These are phyloP conservation scores for Idaea biselata DNA, from an alignment of 2,888 invertebrate species.

Conservation along the genomic window DNA sequence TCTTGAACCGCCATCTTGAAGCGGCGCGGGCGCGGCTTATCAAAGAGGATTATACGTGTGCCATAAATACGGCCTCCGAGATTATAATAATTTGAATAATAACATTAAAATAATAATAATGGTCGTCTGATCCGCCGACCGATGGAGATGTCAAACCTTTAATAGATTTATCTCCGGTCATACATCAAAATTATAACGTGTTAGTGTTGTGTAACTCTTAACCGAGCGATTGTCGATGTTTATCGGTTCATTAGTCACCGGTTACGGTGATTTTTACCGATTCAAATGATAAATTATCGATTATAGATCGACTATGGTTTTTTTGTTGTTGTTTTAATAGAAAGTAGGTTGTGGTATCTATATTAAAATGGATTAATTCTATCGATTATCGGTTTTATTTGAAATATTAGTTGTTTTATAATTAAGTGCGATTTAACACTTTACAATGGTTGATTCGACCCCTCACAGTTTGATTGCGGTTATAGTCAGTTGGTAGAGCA, in stretches of 20 bases:
- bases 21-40: conserved; percentile 61
- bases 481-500: background rate
- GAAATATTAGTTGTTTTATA: background rate
- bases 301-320: conserved; percentile 25
- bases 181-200: conserved; percentile 57
- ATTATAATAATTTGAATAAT: conserved; percentile 78
- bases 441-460: background rate
- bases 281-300: conserved; percentile 40
- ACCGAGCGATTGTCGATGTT: conserved; percentile 36
- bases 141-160: conserved; percentile 62
- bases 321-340: conserved; percentile 24
- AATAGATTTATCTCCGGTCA: conserved; percentile 70
- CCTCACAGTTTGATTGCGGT: background rate
- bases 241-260: conserved; percentile 61
- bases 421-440: background rate
- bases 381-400: background rate
- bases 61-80: conserved; percentile 72
- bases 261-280: conserved; percentile 41
- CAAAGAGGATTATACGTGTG: conserved; percentile 68
- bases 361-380: conserved; percentile 24
- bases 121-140: conserved; percentile 48
- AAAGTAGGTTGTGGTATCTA: conserved; percentile 12
- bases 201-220: conserved; percentile 45
- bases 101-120: conserved; percentile 75
- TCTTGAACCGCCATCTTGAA: background rate